Base-by-base conservation (phyloP, 1,140 invertebrate species). In the Calliopsis andreniformis region DNA sequence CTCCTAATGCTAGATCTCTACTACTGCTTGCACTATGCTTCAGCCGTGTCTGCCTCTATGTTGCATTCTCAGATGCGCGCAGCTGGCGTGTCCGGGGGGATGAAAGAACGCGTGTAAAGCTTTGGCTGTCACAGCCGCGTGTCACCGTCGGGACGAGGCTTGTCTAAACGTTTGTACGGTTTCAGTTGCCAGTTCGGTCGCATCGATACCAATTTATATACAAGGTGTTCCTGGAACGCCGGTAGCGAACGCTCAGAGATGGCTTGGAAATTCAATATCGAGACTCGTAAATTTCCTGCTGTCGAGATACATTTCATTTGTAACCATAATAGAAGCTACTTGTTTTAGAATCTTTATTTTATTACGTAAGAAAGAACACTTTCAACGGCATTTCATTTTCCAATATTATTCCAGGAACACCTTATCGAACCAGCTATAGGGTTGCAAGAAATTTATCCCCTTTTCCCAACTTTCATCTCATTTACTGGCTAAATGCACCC, bases 181-280 rank as follows among this genome's bases (percentile, higher is more conserved):
- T 73, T 73, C 70, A 6, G 70, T 73, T 73, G 39, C 47, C 51
- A 20, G 66, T 51, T 81, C 45, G 58, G 76, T 69, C 70, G 61
- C 35, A 51, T 64, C 47, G 47, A 53, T 55, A 28, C 49, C 2
- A 53, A 20, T 25, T 23, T 28, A 28, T 23, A 20, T 28, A 39
- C 35, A 47, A 5, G 43, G 14, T 47, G 18, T 47, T 47, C 18
- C 18, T 5, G 14, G 5, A 47, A 47, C 18, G 43, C 4, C 14
- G 18, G 10, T 47, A 2, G 18, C 16, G 18, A 47, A 18, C 2
- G 10, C 4, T 39, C 35, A 10, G 35, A 39, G 10, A 39, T 10
- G 10, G 20, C 25, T 18, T 30, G 23, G 25, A 30, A 55, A 28
- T 16, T 28, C n/a, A 55, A 6, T 28, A 30, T 30, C 10, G 14